Base-by-base conservation (phyloP, 2,113 vertebrate species). In the Hippolais icterina region DNA sequence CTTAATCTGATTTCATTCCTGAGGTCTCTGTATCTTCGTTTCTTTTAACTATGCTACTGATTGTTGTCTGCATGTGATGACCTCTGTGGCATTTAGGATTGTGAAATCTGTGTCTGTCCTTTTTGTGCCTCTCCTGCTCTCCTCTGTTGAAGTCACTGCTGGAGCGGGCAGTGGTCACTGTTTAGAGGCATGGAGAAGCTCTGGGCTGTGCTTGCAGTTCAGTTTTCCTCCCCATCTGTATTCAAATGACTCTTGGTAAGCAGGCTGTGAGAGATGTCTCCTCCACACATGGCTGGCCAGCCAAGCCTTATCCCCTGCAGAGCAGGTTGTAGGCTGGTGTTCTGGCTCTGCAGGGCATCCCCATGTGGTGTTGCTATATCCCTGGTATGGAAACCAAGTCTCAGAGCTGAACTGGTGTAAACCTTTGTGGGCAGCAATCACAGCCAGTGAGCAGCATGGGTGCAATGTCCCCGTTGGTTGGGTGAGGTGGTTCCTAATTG, bases 361-460 rank as follows among this genome's bases (percentile, higher is more conserved):
- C 42, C 29, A 24, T 4, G 3, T 19, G 25, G 11, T 44, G 42
- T 37, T 42, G 44, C 15, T 59, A 8, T n/a, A 5, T 79, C 66
- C 15, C 37, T 83, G 75, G 28, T 15, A 11, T 22, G 21, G 50
- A 70, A 56, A 57, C n/a, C 37, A 13, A 5, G 13, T 24, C 10
- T 33, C 4, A 1, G 29, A 91, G 76, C 37, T 68, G 1, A 35
- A 69, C 15, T 5, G 22, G 7, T 52, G 50, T 47, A 12, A 81
- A 25, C 13, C 39, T 49, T 18, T 52, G 29, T 0, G 0, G 44
- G 39, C 21, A 28, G 47, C 12, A 46, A 3, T 39, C 11, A 10
- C 52, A 77, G 64, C 44, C 59, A 29, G 17, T 5, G 42, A 46
- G 46, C 37, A n/a, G 52, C 0, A 0, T 35, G 78, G 18, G 21